A percentile compares a stretch with the other conserved stretches of the same genome.
phyloP scores from a whole-genome alignment of 92 coral and sea anemone species.

The Pocillopora meandrina region DNA sequence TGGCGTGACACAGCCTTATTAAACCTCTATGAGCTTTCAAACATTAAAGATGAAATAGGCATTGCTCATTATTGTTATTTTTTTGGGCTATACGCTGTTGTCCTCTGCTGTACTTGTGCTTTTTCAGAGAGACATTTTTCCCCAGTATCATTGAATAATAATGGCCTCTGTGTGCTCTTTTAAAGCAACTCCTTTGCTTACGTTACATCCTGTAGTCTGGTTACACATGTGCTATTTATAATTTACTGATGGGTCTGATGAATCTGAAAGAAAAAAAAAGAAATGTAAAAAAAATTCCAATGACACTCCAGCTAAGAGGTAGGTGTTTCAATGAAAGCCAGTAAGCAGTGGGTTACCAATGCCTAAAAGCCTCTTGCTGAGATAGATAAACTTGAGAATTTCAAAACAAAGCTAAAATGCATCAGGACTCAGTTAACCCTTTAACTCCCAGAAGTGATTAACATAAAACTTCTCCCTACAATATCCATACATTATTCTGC shows the following conservation, averaged over 20 bases:
- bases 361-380: background rate
- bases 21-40: conserved; percentile 17
- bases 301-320: background rate
- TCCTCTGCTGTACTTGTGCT: background rate
- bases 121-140: background rate
- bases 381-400: too few species aligned
- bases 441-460: too few species aligned
- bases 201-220: background rate
- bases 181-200: conserved; percentile 21
- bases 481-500: too few species aligned
- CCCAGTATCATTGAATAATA: background rate
- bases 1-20: background rate
- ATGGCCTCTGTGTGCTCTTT: background rate
- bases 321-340: background rate
- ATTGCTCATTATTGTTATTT: background rate
- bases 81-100: background rate
- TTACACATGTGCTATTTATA: conserved; percentile 27
- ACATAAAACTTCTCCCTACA: too few species aligned
- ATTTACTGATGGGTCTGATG: conserved; percentile 23
- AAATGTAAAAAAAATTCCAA: background rate
- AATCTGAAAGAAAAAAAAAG: conserved; percentile 27
- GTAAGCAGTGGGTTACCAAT: background rate
- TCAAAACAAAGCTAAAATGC: too few species aligned
- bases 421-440: too few species aligned
- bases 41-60: background rate